Base-by-base conservation (phyloP, 2,888 invertebrate genomes). In the Polydrusus cervinus region DNA sequence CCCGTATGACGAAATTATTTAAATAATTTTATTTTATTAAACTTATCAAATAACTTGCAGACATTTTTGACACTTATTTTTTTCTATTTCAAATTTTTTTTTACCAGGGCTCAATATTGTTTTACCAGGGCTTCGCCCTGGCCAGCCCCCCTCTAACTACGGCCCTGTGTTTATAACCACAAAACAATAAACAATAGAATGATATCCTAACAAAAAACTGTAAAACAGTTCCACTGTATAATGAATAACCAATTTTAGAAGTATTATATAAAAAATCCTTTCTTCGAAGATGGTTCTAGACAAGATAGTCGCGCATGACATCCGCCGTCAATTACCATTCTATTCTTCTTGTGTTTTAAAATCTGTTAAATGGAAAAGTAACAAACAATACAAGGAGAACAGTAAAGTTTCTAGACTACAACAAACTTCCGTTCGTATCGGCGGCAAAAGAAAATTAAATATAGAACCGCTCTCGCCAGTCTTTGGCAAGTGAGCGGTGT, bases 361-460 rank as follows among this genome's bases (percentile, higher is more conserved):
- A 38, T 38, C 38, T 60, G 57, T 60, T 43, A 62, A 72, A 65
- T 40, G 49, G 38, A 60, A 40, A 74, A 74, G 65, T 49, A 74
- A 75, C 47, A 70, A 70, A 65, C 49, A 66, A 66, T 57, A 60
- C 38, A 60, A 16, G 20, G 67, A 67, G 53, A 71, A 75, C 69
- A 65, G 53, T 72, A 75, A 65, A 74, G 70, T 72, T 65, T 76
- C 73, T 76, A 73, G 73, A 76, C 76, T 76, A 74, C 77, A 77
- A 77, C 71, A 77, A 79, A 82, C 82, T 83, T 83, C 83, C 83
- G 83, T 78, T 82, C 71, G 74, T 40, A 68, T 53, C 77, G 71
- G 55, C 61, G 79, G 77, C 78, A 80, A 80, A 83, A 81, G 82
- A 82, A 82, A 82, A 80, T 82, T 83, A 83, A 83, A 82, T 82